Evolutionary conservation across 37 sponge, comb jelly and placozoan species (phyloP).

Genomic region (Agelas oroides): DNA sequence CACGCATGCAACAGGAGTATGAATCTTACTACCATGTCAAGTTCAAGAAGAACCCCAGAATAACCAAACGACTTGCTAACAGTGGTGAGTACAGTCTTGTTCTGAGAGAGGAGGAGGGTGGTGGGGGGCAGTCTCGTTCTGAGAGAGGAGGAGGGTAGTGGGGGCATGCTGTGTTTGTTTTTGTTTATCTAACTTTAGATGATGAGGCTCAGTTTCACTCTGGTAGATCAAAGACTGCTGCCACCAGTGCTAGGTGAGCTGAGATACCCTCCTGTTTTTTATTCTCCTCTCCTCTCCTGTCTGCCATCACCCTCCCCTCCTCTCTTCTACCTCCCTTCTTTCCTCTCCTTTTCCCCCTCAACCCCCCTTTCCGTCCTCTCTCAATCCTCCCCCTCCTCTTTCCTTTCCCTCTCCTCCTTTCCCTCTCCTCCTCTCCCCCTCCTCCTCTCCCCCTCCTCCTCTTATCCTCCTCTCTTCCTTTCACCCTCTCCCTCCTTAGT

Average conservation of each 20-base stretch:
- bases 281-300: neutral
- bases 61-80: slow-evolving; percentile 58
- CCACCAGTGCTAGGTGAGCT: too few species aligned
- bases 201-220: too few species aligned
- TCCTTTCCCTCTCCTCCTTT: neutral
- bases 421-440: neutral
- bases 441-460: neutral
- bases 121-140: too few species aligned
- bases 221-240: too few species aligned
- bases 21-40: slow-evolving; percentile 95
- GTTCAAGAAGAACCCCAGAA: slow-evolving; percentile 91
- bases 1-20: too few species aligned
- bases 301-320: neutral
- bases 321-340: neutral
- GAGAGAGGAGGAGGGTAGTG: neutral
- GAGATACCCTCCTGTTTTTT: neutral
- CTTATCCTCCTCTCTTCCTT: neutral
- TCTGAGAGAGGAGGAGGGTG: too few species aligned
- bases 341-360: neutral
- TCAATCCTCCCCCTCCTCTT: neutral
- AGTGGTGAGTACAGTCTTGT: neutral
- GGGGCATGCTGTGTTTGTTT: neutral
- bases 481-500: neutral
- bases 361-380: neutral
- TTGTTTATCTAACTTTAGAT: neutral